Conservation (phyloP, 2,113 vertebrate genomes). For the Himantopus leucocephalus region DNA sequence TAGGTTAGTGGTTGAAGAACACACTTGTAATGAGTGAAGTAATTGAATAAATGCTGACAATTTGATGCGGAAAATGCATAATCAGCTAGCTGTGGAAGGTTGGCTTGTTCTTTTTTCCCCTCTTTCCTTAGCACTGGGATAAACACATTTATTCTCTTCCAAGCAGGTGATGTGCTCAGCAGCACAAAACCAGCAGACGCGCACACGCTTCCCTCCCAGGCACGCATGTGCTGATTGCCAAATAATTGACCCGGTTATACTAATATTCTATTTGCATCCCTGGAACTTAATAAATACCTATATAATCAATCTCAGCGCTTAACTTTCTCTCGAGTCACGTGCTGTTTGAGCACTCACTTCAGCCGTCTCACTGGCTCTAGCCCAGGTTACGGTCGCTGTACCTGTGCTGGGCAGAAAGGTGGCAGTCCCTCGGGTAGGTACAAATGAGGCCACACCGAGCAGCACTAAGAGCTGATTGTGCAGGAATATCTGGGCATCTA, state of each 20-base stretch:
- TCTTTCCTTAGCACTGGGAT: background rate
- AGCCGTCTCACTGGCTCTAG: background rate
- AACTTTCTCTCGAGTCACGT: background rate
- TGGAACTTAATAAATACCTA: background rate
- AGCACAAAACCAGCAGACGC: background rate
- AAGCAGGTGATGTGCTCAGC: conserved; percentile 41
- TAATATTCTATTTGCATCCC: background rate
- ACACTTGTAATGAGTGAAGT: conserved; percentile 8
- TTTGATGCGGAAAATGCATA: conserved; percentile 10
- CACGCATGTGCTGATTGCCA: conserved; percentile 7
- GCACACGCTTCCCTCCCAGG: conserved; percentile 20
- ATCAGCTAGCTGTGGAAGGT: background rate
- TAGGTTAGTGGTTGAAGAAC: background rate
- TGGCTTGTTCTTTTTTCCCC: background rate
- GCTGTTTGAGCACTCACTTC: background rate
- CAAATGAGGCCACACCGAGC: background rate
- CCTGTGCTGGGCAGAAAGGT: background rate
- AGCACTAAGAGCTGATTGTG: background rate
- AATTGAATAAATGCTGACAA: conserved; percentile 48
- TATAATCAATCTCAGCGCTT: background rate
- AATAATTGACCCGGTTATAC: conserved; percentile 54
- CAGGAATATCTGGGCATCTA: background rate
- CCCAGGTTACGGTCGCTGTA: background rate
- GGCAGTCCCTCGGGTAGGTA: background rate
- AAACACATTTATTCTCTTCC: background rate